A percentile compares a stretch with the other conserved stretches of the same genome.
Evolutionary conservation across 2,113 vertebrate species (phyloP).

Genomic region (Fregetta grallaria): DNA sequence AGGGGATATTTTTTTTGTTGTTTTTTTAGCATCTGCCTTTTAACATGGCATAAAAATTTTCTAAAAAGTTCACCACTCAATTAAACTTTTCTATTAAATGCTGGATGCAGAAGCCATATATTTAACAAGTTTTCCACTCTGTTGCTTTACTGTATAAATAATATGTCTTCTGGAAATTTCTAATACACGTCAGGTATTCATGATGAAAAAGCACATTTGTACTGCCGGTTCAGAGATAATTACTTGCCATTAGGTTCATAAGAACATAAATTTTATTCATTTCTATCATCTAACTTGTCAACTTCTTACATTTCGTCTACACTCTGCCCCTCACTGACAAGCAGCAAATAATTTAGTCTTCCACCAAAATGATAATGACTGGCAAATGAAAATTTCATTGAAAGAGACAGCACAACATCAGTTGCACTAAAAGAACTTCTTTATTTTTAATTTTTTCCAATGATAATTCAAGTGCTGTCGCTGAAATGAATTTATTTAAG

Average conservation of each 20-base stretch:
- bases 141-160: conserved; percentile 68
- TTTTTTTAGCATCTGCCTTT: conserved; percentile 37
- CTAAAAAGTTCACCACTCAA: conserved; percentile 61
- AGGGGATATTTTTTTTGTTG: background rate
- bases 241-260: conserved; percentile 76
- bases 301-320: conserved; percentile 60
- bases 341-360: conserved; percentile 71
- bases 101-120: conserved; percentile 49
- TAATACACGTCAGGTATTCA: conserved; percentile 68
- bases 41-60: conserved; percentile 39
- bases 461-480: background rate
- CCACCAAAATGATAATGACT: conserved; percentile 69
- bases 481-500: background rate
- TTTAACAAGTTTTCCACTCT: conserved; percentile 60
- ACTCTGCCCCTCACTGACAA: conserved; percentile 69
- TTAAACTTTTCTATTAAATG: conserved; percentile 69
- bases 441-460: background rate
- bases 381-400: conserved; percentile 72
- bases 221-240: conserved; percentile 77
- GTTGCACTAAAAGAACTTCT: background rate
- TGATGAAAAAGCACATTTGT: conserved; percentile 77
- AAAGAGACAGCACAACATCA: conserved; percentile 27
- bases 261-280: conserved; percentile 76
- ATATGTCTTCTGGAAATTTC: conserved; percentile 74
- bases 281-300: conserved; percentile 74